Base-by-base conservation (phyloP, 2,113 vertebrate genomes). In the Salminus brasiliensis region DNA sequence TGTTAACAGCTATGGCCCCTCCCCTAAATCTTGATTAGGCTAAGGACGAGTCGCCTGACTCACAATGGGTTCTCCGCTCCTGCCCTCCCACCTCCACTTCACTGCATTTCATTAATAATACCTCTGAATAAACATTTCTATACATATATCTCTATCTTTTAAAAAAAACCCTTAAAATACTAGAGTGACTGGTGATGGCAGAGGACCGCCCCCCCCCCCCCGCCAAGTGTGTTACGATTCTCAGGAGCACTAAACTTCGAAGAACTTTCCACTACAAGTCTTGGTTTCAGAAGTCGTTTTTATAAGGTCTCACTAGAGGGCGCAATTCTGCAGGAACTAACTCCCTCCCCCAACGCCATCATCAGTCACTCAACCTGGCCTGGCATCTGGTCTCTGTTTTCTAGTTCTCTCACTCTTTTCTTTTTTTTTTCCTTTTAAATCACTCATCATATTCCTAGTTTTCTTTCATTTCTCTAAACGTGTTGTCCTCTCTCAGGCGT, bases 61-160 rank as follows among this genome's bases (percentile, higher is more conserved):
- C 25, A 74, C 57, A 53, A 86, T 88, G 81, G 88, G 67, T 91
- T 90, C 89, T 86, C 72, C 32, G 71, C 66, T 84, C 80, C 87
- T 65, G 74, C 89, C 91, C 89, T 88, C 88, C 89, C 83, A 70
- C 67, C 81, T 89, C 87, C 47, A 67, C 90, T 81, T 91, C 89
- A 92, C 91, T 93, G 91, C 91, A 91, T 91, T 90, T 89, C 88
- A 90, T 88, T 88, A 90, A 91, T 93, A 93, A 93, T 93, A 93
- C 90, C 91, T 93, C 91, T 93, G 91, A 90, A 93, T 93, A 93
- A 93, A 93, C 92, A 92, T 93, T 92, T 93, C 91, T 93, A 93
- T 93, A 94, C 91, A 92, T 93, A 92, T 91, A 91, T 90, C 86
- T 92, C 88, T 92, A 86, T 92, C 82, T 91, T 91, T 83, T 53